These are phyloP conservation scores for Trichogramma pretiosum DNA, from an alignment of 1,140 invertebrate genomes.

Conservation along the genomic window DNA sequence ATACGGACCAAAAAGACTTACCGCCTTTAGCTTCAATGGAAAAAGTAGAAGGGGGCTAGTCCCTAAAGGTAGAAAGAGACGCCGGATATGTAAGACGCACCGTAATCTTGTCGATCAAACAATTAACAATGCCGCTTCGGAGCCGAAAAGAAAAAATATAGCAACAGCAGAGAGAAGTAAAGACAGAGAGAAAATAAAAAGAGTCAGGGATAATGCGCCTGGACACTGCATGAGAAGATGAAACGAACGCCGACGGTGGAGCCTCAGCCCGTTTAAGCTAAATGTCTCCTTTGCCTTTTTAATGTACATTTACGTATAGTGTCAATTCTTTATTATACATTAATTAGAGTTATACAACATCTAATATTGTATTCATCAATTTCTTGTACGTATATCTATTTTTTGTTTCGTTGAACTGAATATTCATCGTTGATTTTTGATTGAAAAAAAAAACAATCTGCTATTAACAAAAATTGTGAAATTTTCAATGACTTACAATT, in stretches of 20 bases:
- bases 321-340: conserved; percentile 44
- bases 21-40: conserved; percentile 4
- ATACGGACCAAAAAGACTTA: conserved; percentile 5
- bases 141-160: conserved; percentile 24
- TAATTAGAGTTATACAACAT: too few relatives aligned
- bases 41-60: conserved; percentile 15
- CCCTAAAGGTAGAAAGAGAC: too few relatives aligned
- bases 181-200: conserved; percentile 25
- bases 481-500: conserved; percentile 7
- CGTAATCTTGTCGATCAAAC: conserved; percentile 48
- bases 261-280: conserved; percentile 17
- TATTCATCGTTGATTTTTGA: not conserved
- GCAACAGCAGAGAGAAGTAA: conserved; percentile 19
- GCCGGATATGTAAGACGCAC: conserved; percentile 41
- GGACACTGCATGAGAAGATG: conserved; percentile 27
- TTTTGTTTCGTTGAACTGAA: too few relatives aligned
- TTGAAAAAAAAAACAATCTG: not conserved
- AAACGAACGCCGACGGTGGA: conserved; percentile 16
- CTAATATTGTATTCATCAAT: too few relatives aligned
- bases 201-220: conserved; percentile 22
- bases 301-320: conserved; percentile 32
- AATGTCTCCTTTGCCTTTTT: conserved; percentile 37
- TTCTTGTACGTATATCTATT: too few relatives aligned
- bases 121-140: conserved; percentile 45
- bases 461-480: not conserved